Evolutionary conservation across 2,888 invertebrate species (phyloP).

Genomic region (Limnephilus marmoratus): DNA sequence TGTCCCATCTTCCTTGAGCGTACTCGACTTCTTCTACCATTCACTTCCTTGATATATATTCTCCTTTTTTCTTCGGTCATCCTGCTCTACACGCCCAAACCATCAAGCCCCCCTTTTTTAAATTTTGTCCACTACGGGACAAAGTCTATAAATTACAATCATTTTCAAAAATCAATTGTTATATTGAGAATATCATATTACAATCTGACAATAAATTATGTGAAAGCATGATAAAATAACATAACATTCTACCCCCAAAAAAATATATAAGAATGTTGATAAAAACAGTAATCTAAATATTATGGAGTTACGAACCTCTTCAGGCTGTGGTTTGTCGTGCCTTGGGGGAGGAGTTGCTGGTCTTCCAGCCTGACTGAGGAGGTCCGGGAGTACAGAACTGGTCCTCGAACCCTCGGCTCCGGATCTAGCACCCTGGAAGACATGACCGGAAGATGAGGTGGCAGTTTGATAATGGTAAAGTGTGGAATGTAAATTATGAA

Average conservation of each 20-base stretch:
- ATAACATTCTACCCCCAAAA: background rate
- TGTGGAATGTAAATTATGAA: conserved; percentile 2
- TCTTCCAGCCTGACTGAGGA: conserved; percentile 91
- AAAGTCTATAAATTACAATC: background rate
- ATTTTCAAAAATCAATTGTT: background rate
- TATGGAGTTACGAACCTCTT: conserved; percentile 83
- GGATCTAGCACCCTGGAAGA: conserved; percentile 73
- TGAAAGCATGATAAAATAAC: background rate
- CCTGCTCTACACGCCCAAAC: too few relatives aligned
- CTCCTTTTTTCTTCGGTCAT: too few relatives aligned
- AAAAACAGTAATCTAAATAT: background rate
- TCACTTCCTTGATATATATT: too few relatives aligned
- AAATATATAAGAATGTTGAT: background rate
- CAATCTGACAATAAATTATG: background rate
- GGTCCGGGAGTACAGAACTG: conserved; percentile 95
- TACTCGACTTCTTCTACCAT: too few relatives aligned
- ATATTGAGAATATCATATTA: background rate
- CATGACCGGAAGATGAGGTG: conserved; percentile 35
- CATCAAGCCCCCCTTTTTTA: too few relatives aligned
- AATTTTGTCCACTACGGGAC: too few relatives aligned
- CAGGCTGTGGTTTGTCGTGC: conserved; percentile 95
- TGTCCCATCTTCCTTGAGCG: too few relatives aligned
- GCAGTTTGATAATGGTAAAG: conserved; percentile 52
- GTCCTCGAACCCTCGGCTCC: conserved; percentile 85
- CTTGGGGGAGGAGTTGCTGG: conserved; percentile 91